Base-by-base conservation (phyloP, 1,140 invertebrate genomes). In the Conus betulinus region DNA sequence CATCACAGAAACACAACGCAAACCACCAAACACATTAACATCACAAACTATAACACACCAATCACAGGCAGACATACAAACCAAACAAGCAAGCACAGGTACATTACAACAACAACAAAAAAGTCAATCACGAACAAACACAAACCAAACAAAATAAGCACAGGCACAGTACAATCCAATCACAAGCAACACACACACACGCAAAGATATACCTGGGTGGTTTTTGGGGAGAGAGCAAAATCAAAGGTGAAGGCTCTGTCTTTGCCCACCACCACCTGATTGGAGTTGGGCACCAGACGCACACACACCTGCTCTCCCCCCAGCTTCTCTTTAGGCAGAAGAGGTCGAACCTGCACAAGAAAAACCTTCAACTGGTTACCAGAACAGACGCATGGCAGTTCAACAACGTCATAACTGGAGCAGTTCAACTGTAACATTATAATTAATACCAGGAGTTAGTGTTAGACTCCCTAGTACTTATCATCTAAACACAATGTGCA, bases 201-300 rank as follows among this genome's bases (percentile, higher is more conserved):
- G 3, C 39, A 39, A 39, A 39, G 39, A 39, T 7, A 8, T 83
- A 95, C 94, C 93, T 99, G 98, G 1, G 95, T 96, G 23, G 97
- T 95, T 67, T 97, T 95, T 57, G 96, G 95, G 86, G 97, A 96
- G 92, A 98, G 98, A 0, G 98, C 98, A 96, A 97, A 97, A 94
- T 99, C 99, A 94, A 97, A 99, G 1, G 98, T 98, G 92, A 98
- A 99, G 0, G 96, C 95, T 91, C 97, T 96, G 95, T 99, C 98
- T 25, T 97, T 97, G 81, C 98, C 99, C 11, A 99, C 96, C 1
- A 98, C 96, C n/a, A 99, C 97, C 94, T 99, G 98, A 98, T 94
- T 95, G 79, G 91, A 92, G 25, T 90, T 90, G 25, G 89, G 92
- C 82, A 92, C 89, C 3, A 94, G 88, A 60, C 91, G 87, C 25